phyloP scores from a whole-genome alignment of 2,797 vertebrate genomes.

The Emydoidea blandingii region DNA sequence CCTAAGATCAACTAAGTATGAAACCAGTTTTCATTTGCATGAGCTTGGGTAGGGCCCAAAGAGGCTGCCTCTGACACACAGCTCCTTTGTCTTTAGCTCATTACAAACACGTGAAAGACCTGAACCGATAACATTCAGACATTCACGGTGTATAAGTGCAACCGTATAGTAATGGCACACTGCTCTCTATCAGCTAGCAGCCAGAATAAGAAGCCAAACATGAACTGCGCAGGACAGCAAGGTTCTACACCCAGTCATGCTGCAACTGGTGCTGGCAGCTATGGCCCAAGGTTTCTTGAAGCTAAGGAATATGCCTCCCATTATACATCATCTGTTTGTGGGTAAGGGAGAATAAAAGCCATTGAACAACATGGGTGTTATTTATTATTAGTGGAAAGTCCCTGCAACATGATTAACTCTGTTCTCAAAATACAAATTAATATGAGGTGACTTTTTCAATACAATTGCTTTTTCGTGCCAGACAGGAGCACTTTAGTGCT shows the following conservation, averaged over 20 bases:
- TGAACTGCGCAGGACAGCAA: background rate
- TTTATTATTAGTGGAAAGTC: background rate
- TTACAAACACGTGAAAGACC: background rate
- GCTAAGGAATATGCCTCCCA: fast-evolving
- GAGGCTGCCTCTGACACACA: background rate
- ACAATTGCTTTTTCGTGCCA: background rate
- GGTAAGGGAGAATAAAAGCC: background rate
- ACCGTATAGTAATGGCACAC: background rate
- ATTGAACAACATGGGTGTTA: background rate
- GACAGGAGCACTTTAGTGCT: background rate
- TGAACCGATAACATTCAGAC: background rate
- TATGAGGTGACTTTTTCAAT: background rate
- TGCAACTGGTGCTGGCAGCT: background rate
- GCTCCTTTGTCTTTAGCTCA: background rate
- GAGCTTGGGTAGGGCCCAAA: background rate
- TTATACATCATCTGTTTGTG: background rate
- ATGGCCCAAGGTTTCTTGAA: too few relatives aligned
- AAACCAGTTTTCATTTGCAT: background rate
- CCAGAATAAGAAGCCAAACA: background rate
- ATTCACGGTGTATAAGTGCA: background rate
- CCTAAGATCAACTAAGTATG: background rate
- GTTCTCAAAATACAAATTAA: background rate
- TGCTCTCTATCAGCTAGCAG: background rate
- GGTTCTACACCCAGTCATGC: background rate
- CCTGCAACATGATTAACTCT: background rate